These are phyloP conservation scores for Babyrousa celebensis DNA, from an alignment of 2,797 vertebrate genomes.

Conservation along the genomic window DNA sequence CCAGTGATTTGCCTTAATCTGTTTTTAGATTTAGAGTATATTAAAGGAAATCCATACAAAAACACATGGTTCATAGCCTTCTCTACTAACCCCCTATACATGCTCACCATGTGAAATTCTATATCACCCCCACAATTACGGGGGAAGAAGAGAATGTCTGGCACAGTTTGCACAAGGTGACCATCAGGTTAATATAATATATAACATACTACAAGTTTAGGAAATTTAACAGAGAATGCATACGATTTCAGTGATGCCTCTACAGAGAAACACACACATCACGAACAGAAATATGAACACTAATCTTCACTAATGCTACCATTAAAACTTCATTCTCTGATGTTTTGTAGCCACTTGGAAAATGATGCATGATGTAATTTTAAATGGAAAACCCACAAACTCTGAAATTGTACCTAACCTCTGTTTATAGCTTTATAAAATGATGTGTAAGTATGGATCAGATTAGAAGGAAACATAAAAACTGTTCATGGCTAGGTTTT, in stretches of 20 bases:
- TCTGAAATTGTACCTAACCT: not conserved
- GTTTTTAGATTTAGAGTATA: not conserved
- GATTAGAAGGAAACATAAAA: not conserved
- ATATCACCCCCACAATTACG: not conserved
- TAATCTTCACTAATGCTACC: not conserved
- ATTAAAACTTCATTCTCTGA: slow-evolving; percentile 38
- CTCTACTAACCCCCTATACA: not conserved
- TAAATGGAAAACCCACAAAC: slow-evolving; percentile 5
- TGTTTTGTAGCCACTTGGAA: not conserved
- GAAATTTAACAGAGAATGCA: not conserved
- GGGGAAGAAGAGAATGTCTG: not conserved
- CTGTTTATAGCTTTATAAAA: not conserved
- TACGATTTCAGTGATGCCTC: not conserved
- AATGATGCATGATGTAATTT: not conserved
- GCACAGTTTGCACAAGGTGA: not conserved
- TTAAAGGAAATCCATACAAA: slow-evolving; percentile 34
- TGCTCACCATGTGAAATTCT: not conserved
- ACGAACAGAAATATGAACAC: not conserved
- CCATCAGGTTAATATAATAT: not conserved
- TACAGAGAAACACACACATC: not conserved
- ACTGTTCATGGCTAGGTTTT: not conserved
- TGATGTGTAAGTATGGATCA: not conserved
- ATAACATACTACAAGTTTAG: not conserved
- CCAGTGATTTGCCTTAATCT: slow-evolving; percentile 1
- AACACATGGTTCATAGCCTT: not conserved